Conservation (phyloP, 2,888 invertebrate species). For the Aporophyla lueneburgensis region DNA sequence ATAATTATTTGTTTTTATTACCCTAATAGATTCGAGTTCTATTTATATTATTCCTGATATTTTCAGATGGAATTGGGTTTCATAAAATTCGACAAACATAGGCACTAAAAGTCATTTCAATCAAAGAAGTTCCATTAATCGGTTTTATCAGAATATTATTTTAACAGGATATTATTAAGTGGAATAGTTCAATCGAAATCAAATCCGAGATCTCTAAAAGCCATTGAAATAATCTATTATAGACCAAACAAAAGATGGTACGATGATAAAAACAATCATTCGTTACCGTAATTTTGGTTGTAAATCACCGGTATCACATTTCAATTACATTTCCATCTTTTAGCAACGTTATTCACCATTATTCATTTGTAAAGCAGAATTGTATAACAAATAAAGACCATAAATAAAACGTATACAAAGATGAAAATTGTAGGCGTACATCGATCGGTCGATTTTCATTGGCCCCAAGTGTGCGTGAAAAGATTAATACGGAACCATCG, state of each 20-base stretch:
- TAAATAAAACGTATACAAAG: constrained; percentile 58
- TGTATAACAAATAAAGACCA: constrained; percentile 57
- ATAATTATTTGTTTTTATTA: constrained; percentile 32
- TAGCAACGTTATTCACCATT: constrained; percentile 39
- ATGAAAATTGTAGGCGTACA: constrained; percentile 44
- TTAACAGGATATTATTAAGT: constrained; percentile 12
- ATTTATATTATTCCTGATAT: constrained; percentile 24
- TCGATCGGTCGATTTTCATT: constrained; percentile 40
- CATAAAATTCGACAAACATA: constrained; percentile 17
- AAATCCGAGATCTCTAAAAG: constrained; percentile 33
- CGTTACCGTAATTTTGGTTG: constrained; percentile 43
- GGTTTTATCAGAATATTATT: constrained; percentile 18
- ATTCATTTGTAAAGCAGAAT: constrained; percentile 52
- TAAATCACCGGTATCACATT: constrained; percentile 53
- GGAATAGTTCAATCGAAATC: constrained; percentile 29
- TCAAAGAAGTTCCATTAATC: constrained; percentile 15
- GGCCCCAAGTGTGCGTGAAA: constrained; percentile 47
- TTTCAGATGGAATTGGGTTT: constrained; percentile 21
- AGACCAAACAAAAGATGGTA: constrained; percentile 23
- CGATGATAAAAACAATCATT: constrained; percentile 55
- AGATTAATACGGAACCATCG: constrained; percentile 63
- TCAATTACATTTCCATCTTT: constrained; percentile 61
- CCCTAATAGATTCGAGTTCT: constrained; percentile 19
- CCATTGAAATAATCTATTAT: constrained; percentile 45
- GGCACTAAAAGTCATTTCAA: constrained; percentile 28